Evolutionary conservation across 2,113 vertebrate species (phyloP).

Genomic region (Setophaga coronata): DNA sequence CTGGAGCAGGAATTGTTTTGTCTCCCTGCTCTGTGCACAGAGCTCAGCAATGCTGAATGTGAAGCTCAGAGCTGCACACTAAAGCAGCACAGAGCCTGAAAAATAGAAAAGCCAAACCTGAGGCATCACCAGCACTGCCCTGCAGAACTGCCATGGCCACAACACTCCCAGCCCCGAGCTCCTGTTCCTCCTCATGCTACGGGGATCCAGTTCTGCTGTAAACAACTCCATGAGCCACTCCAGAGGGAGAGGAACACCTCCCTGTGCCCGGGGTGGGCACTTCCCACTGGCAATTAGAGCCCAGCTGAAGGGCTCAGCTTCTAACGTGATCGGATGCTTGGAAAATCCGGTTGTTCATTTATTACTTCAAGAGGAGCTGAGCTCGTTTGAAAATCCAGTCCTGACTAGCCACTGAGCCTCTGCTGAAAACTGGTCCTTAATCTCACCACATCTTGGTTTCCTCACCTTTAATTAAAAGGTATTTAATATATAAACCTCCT

Average conservation of each 20-base stretch:
- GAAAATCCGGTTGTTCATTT: background rate
- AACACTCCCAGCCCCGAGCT: fast-evolving
- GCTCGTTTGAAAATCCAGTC: background rate
- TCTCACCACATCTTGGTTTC: slow-evolving; percentile 25
- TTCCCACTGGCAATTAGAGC: background rate
- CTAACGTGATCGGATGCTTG: fast-evolving
- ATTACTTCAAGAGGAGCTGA: background rate
- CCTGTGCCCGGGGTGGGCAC: background rate
- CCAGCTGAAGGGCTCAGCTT: background rate
- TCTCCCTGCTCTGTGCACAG: background rate
- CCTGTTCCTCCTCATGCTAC: fast-evolving
- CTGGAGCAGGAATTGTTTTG: background rate
- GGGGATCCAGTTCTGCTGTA: background rate
- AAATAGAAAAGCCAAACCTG: fast-evolving
- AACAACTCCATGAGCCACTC: fast-evolving
- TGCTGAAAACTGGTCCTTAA: slow-evolving; percentile 44
- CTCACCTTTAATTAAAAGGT: slow-evolving; percentile 55
- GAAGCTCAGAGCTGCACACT: background rate
- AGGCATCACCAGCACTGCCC: background rate
- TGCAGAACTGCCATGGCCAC: fast-evolving
- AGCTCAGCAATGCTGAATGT: background rate
- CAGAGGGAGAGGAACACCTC: background rate
- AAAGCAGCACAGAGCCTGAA: background rate
- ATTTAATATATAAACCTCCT: background rate
- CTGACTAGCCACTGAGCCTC: background rate